These are phyloP conservation scores for Augochlora pura DNA, from an alignment of 1,140 invertebrate species.

Conservation along the genomic window DNA sequence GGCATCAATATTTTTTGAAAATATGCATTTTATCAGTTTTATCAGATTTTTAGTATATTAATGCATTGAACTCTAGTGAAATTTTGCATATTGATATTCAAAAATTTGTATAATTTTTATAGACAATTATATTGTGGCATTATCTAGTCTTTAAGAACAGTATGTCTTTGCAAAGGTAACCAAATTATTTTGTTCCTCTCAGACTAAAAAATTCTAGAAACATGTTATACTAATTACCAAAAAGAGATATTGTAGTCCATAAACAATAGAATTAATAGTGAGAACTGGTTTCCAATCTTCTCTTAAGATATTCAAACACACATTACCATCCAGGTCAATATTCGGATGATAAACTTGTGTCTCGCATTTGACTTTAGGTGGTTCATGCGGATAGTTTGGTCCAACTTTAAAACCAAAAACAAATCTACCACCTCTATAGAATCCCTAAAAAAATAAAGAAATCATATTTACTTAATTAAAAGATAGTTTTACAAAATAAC, in stretches of 20 bases:
- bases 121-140: too few relatives aligned
- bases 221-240: constrained; percentile 84
- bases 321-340: constrained; percentile 97
- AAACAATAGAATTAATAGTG: constrained; percentile 98
- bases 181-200: background rate
- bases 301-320: constrained; percentile 95
- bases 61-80: background rate
- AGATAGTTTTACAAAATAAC: background rate
- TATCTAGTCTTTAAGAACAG: too few relatives aligned
- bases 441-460: constrained; percentile 85
- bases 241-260: constrained; percentile 98
- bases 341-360: constrained; percentile 97
- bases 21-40: background rate
- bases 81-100: too few relatives aligned
- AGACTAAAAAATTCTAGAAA: background rate
- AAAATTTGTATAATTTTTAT: too few relatives aligned
- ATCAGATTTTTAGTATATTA: background rate
- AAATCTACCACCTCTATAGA: constrained; percentile 96
- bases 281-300: constrained; percentile 99
- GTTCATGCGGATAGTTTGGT: constrained; percentile 97
- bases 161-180: too few relatives aligned
- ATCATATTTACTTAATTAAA: background rate
- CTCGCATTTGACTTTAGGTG: constrained; percentile 97
- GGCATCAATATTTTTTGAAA: background rate
- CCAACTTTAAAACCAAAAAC: constrained; percentile 99